Base-by-base conservation (phyloP, 2,797 vertebrate genomes). In the Cetoscarus ocellatus region DNA sequence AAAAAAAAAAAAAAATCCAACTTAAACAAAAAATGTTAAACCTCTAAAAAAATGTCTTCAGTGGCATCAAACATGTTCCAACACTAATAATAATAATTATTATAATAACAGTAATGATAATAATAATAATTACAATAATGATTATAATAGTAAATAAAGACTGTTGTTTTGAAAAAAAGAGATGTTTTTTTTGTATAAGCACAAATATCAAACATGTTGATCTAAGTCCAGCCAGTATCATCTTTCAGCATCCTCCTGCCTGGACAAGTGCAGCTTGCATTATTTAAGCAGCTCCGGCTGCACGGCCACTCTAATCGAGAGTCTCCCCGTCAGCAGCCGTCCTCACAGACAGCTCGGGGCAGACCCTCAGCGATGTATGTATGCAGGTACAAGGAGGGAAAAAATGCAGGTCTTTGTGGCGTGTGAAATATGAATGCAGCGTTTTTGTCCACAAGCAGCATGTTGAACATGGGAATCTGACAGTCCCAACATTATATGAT, bases 201-300 rank as follows among this genome's bases (percentile, higher is more conserved):
- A 52, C 6, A 7, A 39, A 39, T 7, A 39, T 7, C 38, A 39
- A 10, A 39, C 43, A 15, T 44, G 12, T 44, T 10, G 70, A 62
- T 47, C 17, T n/a, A 42, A 5, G 52, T 2, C 10, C 12, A 51
- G 53, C 40, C 1, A 67, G 70, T 62, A 90, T 85, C 76, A 61
- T 54, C 61, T 85, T 82, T 75, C 80, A 74, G 79, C 62, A 51
- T 40, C 36, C 72, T 73, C 64, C 60, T 48, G 69, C 73, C 86
- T 35, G 71, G 86, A 88, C 82, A 88, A 88, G 77, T 73, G 49
- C 65, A 39, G 18, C 66, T 61, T 91, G 87, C 87, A 92, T 92
- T 91, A 93, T 92, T 93, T 74, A 92, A 85, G 70, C 61, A 14
- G 48, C 71, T 55, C 65, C 49, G 70, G 77, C 79, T 72, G 66